Evolutionary conservation across 2,113 vertebrate species (phyloP), one percentile per base, ranked within the genome.

Genomic region (Leucopternis melanops): DNA sequence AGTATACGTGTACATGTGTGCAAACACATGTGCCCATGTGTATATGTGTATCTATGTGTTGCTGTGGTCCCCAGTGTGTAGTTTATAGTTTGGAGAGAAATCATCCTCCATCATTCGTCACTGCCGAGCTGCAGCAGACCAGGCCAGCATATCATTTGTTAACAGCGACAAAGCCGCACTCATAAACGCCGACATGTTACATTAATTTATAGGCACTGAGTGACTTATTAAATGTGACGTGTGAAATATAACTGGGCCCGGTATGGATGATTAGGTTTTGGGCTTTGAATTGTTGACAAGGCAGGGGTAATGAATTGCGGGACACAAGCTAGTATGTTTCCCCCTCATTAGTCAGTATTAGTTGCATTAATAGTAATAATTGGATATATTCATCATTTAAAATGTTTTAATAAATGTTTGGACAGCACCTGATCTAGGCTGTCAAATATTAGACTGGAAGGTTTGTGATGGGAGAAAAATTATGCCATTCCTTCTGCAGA

Each of bases 371-470:
- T 98, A 98, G 98, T 98, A 98, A 98, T 98, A 98, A 98, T 98
- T 98, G 98, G 98, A 98, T 98, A 98, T 98, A 98, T 98, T 98
- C 98, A 98, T 98, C 98, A 98, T 98, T 98, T 98, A 97, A 98
- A 98, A 98, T 98, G 98, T 98, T 98, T 98, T 98, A 98, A 98
- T 98, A 98, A 98, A 98, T 98, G 98, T 98, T 98, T 98, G 98
- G 98, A 98, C 98, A 98, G 98, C 97, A 98, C 98, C 98, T 98
- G 94, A 98, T 98, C 96, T 74, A 95, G 96, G 96, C 98, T 98
- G 98, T 98, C 98, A 98, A 97, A 97, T 98, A 96, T 95, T 97
- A 96, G 96, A 95, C 96, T 98, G 95, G 93, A 96, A 98, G 97
- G 96, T 96, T 98, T 79, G 97, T 98, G 98, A 98, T 97, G 98